A percentile compares a stretch with the other conserved stretches of the same genome.
phyloP scores from a whole-genome alignment of 2,113 vertebrate genomes.

The Peromyscus maniculatus region DNA sequence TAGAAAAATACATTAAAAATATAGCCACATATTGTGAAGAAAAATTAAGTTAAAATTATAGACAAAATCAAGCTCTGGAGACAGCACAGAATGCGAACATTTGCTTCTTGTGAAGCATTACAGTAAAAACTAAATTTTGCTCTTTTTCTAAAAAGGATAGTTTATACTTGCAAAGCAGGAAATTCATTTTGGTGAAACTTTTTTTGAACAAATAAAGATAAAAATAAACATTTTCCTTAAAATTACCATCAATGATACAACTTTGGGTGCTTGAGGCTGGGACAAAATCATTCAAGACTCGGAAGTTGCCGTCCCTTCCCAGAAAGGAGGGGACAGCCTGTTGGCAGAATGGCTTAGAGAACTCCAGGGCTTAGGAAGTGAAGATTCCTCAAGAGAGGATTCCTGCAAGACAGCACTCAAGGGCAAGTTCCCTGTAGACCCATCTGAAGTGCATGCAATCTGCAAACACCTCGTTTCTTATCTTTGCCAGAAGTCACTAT shows the following conservation, averaged over 20 bases:
- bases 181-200: not conserved
- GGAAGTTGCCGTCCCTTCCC: not conserved
- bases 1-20: slow-evolving; percentile 23
- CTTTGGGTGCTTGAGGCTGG: not conserved
- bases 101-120: not conserved
- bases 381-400: not conserved
- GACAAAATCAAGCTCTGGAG: not conserved
- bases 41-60: slow-evolving; percentile 27
- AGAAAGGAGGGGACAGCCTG: not conserved
- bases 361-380: not conserved
- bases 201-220: not conserved
- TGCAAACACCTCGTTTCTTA: not conserved
- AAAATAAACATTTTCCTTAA: slow-evolving; percentile 43
- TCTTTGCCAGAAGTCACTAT: not conserved
- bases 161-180: not conserved
- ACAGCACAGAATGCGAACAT: not conserved
- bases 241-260: not conserved
- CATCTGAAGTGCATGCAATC: not conserved
- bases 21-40: not conserved
- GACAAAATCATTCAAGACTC: not conserved
- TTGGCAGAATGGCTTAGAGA: not conserved
- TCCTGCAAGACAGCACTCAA: not conserved
- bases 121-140: slow-evolving; percentile 21
- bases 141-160: not conserved
- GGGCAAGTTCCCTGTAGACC: not conserved